These are phyloP conservation scores for Galleria mellonella DNA, from an alignment of 1,140 invertebrate species.

Conservation along the genomic window DNA sequence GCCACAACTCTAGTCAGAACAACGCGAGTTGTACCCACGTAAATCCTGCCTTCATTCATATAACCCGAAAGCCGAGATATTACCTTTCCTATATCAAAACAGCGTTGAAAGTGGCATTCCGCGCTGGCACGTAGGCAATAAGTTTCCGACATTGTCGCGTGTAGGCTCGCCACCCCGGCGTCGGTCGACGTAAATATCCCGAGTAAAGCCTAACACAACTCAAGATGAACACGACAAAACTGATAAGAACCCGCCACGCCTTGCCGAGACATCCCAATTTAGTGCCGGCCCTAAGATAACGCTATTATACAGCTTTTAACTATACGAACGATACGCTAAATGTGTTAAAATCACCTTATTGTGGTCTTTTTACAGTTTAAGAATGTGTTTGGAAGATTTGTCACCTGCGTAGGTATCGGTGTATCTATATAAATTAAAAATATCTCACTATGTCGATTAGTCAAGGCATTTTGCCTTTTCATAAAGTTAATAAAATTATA, in stretches of 20 bases:
- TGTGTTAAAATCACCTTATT: slow-evolving; percentile 66
- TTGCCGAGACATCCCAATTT: slow-evolving; percentile 70
- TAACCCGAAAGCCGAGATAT: no score
- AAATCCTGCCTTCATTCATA: no score
- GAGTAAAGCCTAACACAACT: slow-evolving; percentile 72
- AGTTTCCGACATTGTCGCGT: slow-evolving; percentile 63
- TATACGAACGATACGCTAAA: slow-evolving; percentile 69
- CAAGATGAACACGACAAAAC: slow-evolving; percentile 71
- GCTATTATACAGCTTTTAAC: slow-evolving; percentile 74
- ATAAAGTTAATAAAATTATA: no score
- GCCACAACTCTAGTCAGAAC: no score
- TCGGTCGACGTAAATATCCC: slow-evolving; percentile 59
- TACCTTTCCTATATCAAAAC: slow-evolving; percentile 6
- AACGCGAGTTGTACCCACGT: no score
- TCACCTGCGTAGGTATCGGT: slow-evolving; percentile 13
- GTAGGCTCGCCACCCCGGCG: slow-evolving; percentile 58
- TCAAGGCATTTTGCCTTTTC: no score
- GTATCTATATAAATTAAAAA: no score
- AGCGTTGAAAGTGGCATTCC: slow-evolving; percentile 13
- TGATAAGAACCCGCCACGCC: slow-evolving; percentile 60
- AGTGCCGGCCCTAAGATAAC: slow-evolving; percentile 66
- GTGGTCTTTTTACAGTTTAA: slow-evolving; percentile 46
- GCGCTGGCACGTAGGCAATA: slow-evolving; percentile 40
- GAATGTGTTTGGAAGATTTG: slow-evolving; percentile 24
- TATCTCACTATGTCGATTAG: no score